Evolutionary conservation across 35 echinoderm and acorn worm genomes (phyloP).

Genomic region (Chiridota heheva): DNA sequence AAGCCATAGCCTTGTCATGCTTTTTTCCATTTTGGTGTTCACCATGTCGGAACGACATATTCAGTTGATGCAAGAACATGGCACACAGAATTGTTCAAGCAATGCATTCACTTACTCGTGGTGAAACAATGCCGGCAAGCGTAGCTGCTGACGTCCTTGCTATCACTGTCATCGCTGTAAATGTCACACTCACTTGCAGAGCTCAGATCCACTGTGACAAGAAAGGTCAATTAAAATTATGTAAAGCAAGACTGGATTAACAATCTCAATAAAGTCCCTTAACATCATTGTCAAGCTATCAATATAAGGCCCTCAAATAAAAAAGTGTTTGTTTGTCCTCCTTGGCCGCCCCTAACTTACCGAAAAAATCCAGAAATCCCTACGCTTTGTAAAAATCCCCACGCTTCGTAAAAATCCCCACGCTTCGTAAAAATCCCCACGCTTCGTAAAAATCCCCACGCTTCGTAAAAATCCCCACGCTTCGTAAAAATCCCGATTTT

Average conservation of each 20-base stretch:
- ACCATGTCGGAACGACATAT: too few relatives aligned
- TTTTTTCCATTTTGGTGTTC: too few relatives aligned
- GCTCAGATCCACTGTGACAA: slow-evolving; percentile 85
- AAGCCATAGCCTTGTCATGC: too few relatives aligned
- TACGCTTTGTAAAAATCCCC: background rate
- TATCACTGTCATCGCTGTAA: slow-evolving; percentile 94
- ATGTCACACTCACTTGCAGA: slow-evolving; percentile 96
- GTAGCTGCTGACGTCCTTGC: slow-evolving; percentile 83
- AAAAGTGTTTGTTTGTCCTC: background rate
- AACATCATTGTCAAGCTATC: too few relatives aligned
- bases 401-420: too few relatives aligned
- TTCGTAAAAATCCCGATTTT: too few relatives aligned
- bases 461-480: too few relatives aligned
- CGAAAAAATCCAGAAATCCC: background rate
- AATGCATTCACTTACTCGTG: slow-evolving; percentile 82
- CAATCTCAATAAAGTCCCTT: background rate
- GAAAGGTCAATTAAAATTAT: background rate
- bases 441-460: background rate
- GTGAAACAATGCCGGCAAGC: slow-evolving; percentile 91
- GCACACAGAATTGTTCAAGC: too few relatives aligned
- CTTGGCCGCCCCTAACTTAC: too few relatives aligned
- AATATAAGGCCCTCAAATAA: background rate
- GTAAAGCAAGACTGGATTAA: background rate
- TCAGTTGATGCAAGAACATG: too few relatives aligned
- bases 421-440: too few relatives aligned